Conservation (phyloP, 64 coral and sea anemone genomes). For the Acropora yongei region DNA sequence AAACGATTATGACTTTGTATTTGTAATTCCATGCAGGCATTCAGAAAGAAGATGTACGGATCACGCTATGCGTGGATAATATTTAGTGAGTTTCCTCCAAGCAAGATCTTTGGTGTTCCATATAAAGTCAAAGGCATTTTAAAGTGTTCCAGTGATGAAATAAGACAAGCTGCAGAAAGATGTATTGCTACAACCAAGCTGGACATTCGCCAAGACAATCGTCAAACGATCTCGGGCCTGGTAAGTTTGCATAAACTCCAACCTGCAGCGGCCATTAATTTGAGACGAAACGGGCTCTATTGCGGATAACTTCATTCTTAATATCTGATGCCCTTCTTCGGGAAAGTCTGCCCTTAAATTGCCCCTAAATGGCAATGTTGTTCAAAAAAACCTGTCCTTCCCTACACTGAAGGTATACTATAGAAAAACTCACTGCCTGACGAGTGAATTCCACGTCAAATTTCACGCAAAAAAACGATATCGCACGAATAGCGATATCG, state of each 20-base stretch:
- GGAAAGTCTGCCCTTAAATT: no score
- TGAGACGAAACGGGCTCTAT: no score
- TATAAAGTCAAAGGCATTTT: not conserved
- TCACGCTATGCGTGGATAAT: conserved; percentile 88
- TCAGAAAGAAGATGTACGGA: conserved; percentile 84
- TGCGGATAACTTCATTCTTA: no score
- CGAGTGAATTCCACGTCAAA: no score
- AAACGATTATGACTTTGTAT: not conserved
- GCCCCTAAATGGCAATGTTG: no score
- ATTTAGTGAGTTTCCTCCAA: conserved; percentile 62
- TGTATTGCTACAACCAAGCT: conserved; percentile 61
- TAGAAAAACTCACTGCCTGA: no score
- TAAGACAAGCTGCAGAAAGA: conserved; percentile 59
- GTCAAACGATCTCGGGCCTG: conserved; percentile 72
- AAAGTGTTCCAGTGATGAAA: conserved; percentile 53
- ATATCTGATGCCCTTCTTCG: no score
- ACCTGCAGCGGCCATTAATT: no score
- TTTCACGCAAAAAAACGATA: no score
- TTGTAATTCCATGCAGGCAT: conserved; percentile 60
- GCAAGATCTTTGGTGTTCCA: not conserved
- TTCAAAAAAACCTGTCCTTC: no score
- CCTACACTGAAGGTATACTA: no score
- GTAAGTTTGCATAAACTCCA: conserved; percentile 32
- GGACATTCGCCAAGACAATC: conserved; percentile 63
- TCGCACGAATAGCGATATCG: no score